Conservation (phyloP, 2,888 invertebrate genomes). For the Acheta domesticus region DNA sequence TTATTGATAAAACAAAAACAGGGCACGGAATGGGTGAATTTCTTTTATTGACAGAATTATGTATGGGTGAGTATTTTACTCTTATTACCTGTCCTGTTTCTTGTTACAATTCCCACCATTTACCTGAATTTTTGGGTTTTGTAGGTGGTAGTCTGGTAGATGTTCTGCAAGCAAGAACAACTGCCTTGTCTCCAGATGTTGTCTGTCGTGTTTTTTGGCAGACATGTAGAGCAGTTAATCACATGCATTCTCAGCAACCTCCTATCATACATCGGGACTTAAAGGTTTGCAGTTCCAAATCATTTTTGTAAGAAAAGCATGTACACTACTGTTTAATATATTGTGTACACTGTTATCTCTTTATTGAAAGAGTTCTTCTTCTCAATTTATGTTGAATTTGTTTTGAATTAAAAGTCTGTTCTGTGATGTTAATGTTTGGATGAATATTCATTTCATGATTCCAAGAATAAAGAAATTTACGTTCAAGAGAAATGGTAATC, state of each 20-base stretch:
- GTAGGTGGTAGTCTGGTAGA: slow-evolving; percentile 64
- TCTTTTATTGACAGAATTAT: slow-evolving; percentile 87
- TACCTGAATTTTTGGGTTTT: slow-evolving; percentile 34
- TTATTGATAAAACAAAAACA: slow-evolving; percentile 74
- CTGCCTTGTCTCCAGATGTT: slow-evolving; percentile 63
- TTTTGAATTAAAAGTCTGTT: too few relatives aligned
- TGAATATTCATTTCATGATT: too few relatives aligned
- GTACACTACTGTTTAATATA: neutral
- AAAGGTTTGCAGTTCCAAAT: slow-evolving; percentile 57
- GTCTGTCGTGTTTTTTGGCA: slow-evolving; percentile 88
- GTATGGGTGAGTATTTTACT: slow-evolving; percentile 61
- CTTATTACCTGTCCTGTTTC: neutral
- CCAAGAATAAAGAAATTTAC: too few relatives aligned
- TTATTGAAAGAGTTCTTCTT: neutral
- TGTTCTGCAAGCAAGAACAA: slow-evolving; percentile 57
- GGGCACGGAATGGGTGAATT: slow-evolving; percentile 84
- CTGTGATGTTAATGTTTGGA: too few relatives aligned
- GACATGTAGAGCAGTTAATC: slow-evolving; percentile 82
- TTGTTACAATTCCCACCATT: too few relatives aligned
- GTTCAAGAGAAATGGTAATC: too few relatives aligned
- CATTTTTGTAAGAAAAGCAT: neutral
- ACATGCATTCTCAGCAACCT: slow-evolving; percentile 86
- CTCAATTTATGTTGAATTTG: neutral
- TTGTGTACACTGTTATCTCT: neutral
- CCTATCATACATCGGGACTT: slow-evolving; percentile 95